Base-by-base conservation (phyloP, 37 sponge, comb jelly and placozoan genomes). In the Theonella swinhoei region DNA sequence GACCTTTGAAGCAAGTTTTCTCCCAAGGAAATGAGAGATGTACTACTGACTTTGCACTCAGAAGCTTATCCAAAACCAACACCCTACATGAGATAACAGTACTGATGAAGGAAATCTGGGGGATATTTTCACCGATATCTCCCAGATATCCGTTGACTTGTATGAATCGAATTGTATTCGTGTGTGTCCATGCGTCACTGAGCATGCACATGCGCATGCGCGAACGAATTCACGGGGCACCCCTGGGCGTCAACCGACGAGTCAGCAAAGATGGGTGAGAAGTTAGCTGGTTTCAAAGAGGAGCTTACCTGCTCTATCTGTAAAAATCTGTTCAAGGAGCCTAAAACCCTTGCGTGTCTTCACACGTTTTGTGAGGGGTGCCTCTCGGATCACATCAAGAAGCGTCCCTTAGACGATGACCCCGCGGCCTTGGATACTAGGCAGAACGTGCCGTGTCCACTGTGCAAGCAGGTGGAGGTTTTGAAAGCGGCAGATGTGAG, bases 1-100 rank as follows among this genome's bases (percentile, higher is more conserved):
- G 37, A 96, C 97, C 87, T 89, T 95, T 30, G 97, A 96, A 29
- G 89, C 72, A 78, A 90, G 87, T 66, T 38, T 83, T 81, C 95
- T 90, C 0, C 68, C 84, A 0, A 98, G 84, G 38, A 43, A 70
- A 0, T 92, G 63, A 19, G 90, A 96, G 69, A 98, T 98, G 77
- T 80, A 98, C 0, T 73, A 70, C n/a, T n/a, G n/a, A n/a, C 0
- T 93, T 88, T 20, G 90, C 91, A 28, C 89, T 75, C 60, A 94
- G 65, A 36, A 96, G 81, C 37, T 88, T 85, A 23, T 83, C 62
- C 29, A 98, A 34, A n/a, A 70, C 92, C 83, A 64, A 98, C 83
- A 47, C 97, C 99, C 96, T 95, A 37, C 31, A 75, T n/a, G n/a
- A n/a, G n/a, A n/a, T 75, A 7, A 58, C 81, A 20, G 37, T 42